These are phyloP conservation scores for Epiblema foenella DNA, from an alignment of 2,888 invertebrate genomes.

Conservation along the genomic window DNA sequence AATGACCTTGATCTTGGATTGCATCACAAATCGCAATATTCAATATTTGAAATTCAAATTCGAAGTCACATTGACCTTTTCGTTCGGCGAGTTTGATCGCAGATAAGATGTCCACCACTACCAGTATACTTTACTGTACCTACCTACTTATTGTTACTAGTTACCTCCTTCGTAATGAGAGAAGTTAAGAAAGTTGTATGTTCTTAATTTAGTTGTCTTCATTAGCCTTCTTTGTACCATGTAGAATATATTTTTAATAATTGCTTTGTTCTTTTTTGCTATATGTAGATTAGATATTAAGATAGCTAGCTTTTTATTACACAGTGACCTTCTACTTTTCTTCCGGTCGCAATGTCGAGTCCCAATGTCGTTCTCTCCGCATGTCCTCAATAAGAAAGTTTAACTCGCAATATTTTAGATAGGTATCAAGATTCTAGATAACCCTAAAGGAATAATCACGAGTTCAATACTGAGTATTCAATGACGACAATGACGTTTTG, in stretches of 20 bases:
- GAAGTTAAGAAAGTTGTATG: conserved; percentile 10
- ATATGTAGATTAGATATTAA: not conserved
- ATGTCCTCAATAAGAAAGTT: not conserved
- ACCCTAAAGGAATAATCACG: too few relatives aligned
- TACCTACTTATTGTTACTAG: too few relatives aligned
- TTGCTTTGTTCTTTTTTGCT: not conserved
- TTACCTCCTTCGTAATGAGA: not conserved
- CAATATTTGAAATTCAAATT: conserved; percentile 43
- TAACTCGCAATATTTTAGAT: not conserved
- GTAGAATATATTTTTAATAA: not conserved
- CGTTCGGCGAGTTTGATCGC: conserved; percentile 2
- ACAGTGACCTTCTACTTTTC: conserved; percentile 4
- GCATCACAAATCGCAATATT: conserved; percentile 25
- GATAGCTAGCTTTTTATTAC: not conserved
- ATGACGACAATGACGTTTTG: conserved; percentile 5
- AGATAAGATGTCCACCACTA: conserved; percentile 6
- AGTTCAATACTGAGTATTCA: not conserved
- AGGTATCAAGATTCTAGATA: not conserved
- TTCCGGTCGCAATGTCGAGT: conserved; percentile 7
- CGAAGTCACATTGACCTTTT: conserved; percentile 41
- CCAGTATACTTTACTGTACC: not conserved
- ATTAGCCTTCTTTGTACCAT: not conserved
- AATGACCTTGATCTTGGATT: conserved; percentile 42
- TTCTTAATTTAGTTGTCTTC: not conserved
- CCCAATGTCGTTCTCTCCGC: conserved; percentile 6